Conservation (phyloP, 2,888 invertebrate species). For the Eilema sororculum region DNA sequence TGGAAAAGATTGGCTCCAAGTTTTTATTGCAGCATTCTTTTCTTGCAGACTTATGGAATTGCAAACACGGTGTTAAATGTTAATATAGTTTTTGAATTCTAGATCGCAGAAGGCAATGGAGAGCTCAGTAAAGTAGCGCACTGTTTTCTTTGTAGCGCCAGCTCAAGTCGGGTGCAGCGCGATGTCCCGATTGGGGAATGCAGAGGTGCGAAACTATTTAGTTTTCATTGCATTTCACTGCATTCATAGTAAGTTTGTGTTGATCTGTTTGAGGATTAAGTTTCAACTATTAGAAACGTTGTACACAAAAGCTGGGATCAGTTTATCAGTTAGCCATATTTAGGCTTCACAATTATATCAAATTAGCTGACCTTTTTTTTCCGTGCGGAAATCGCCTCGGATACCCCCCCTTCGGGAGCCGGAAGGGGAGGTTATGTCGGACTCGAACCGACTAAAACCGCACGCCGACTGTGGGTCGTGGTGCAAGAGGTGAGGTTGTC, state of each 20-base stretch:
- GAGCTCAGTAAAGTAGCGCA: neutral
- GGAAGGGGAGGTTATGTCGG: no score
- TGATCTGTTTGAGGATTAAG: neutral
- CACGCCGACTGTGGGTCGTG: no score
- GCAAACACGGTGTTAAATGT: neutral
- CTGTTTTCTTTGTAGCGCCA: neutral
- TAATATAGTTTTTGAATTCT: neutral
- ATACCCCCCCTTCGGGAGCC: no score
- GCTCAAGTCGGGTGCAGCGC: neutral
- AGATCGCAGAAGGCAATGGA: neutral
- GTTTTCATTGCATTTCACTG: neutral
- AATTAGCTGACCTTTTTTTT: no score
- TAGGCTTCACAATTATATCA: neutral
- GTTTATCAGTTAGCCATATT: neutral
- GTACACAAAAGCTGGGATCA: neutral
- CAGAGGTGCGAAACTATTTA: neutral
- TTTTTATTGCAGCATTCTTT: neutral
- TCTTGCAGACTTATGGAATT: neutral
- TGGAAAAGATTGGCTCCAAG: slow-evolving; percentile 2
- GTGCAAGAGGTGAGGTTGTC: no score
- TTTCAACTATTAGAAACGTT: no score
- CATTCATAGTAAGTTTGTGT: neutral
- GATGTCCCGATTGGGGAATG: neutral
- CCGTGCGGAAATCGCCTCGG: no score
- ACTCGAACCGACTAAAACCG: no score